Base-by-base conservation (phyloP, 2,113 vertebrate genomes). In the Chaenogobius annularis region DNA sequence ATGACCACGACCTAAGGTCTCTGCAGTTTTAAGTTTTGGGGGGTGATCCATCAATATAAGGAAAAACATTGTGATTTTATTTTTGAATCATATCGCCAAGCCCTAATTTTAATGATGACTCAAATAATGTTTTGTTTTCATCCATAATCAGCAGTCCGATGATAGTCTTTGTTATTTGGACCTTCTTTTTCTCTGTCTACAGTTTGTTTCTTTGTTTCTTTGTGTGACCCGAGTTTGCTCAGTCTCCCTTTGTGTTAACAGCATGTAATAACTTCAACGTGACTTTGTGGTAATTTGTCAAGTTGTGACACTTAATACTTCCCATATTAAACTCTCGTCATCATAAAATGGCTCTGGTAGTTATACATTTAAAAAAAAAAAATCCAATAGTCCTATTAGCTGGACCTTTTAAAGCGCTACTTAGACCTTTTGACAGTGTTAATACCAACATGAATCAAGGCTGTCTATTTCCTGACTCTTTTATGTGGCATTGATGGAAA, bases 291-390 rank as follows among this genome's bases (percentile, higher is more conserved):
- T 67, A 37, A 83, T 75, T 44, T 76, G 70, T 74, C 31, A 74
- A 75, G 26, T 56, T 82, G 44, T 75, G 68, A 74, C 46, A 75
- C 37, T 71, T 73, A 66, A 77, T 77, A 50, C 50, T 75, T 77
- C 77, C 43, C 19, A 48, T 74, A 77, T 82, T 66, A 82, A 81
- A 73, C 17, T 65, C 52, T 64, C 13, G 37, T 61, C 55, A 59
- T 77, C 68, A 68, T 50, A 61, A 61, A 55, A 73, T 59, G 55
- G 47, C 20, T 35, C 43, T n/a, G 62, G 68, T 68, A 37, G 55
- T 58, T 65, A 31, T 64, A 58, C 46, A n/a, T n/a, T n/a, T n/a
- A n/a, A n/a, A n/a, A n/a, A n/a, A 66, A 77, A 81, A 40, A 58
- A 58, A 62, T 52, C 12, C 65, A 66, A 74, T 74, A 70, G 59